A percentile compares a stretch with the other conserved stretches of the same genome.
These are phyloP conservation scores for Cyclargus thomasi DNA, from an alignment of 1,140 invertebrate species.

Conservation along the genomic window DNA sequence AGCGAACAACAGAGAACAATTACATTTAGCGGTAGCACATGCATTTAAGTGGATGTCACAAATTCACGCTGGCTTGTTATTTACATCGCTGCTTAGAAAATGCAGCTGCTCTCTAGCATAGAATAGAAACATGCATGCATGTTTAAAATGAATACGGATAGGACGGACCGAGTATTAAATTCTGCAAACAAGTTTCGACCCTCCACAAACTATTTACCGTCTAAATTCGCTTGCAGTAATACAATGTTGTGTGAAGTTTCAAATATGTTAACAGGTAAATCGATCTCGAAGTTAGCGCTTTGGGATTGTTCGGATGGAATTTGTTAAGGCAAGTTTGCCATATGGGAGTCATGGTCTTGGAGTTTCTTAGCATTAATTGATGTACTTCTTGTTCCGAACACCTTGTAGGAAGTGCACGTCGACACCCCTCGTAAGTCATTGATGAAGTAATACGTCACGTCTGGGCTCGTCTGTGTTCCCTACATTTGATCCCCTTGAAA, in stretches of 20 bases:
- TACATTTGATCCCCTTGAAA: neutral
- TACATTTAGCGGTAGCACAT: slow-evolving; percentile 19
- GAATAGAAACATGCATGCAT: slow-evolving; percentile 19
- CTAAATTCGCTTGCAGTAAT: slow-evolving; percentile 23
- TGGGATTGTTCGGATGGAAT: slow-evolving; percentile 51
- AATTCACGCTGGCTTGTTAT: slow-evolving; percentile 32
- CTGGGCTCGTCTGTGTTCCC: neutral
- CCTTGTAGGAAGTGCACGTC: slow-evolving; percentile 15
- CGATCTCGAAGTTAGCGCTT: slow-evolving; percentile 43
- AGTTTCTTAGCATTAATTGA: slow-evolving; percentile 43
- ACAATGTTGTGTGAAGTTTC: slow-evolving; percentile 32
- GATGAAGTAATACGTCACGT: neutral
- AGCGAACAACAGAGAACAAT: slow-evolving; percentile 13
- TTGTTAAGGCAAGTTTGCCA: slow-evolving; percentile 45
- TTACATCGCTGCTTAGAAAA: slow-evolving; percentile 29
- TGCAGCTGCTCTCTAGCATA: slow-evolving; percentile 30
- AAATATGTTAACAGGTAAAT: slow-evolving; percentile 63
- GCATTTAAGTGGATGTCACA: slow-evolving; percentile 32
- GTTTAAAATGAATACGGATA: slow-evolving; percentile 25
- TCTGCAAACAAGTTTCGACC: slow-evolving; percentile 20
- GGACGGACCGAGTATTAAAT: slow-evolving; percentile 14
- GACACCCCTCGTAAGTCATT: slow-evolving; percentile 2
- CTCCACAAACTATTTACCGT: slow-evolving; percentile 22
- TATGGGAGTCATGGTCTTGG: slow-evolving; percentile 27
- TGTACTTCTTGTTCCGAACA: slow-evolving; percentile 28